phyloP scores from a whole-genome alignment of 2,113 vertebrate species.

The Steatornis caripensis region DNA sequence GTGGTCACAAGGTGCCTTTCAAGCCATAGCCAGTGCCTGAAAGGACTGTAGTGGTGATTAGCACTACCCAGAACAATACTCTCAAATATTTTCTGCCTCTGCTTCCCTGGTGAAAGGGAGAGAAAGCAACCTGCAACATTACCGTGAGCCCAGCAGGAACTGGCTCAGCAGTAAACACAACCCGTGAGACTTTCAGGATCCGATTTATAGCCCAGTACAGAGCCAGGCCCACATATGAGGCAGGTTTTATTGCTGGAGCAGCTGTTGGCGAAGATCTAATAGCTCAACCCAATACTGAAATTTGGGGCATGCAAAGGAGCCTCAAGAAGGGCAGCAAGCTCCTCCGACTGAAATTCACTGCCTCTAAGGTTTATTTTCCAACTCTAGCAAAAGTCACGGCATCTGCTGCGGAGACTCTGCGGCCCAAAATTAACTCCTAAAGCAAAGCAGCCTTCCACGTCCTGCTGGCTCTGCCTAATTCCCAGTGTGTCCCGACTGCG shows the following conservation, averaged over 20 bases:
- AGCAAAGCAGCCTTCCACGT: background rate
- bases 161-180: background rate
- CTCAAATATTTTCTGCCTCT: background rate
- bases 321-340: background rate
- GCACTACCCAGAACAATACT: background rate
- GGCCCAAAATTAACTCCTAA: background rate
- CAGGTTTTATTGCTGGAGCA: background rate
- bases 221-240: background rate
- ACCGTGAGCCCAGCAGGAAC: background rate
- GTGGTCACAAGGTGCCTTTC: background rate
- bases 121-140: background rate
- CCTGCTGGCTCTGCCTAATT: background rate
- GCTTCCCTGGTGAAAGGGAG: background rate
- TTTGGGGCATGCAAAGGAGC: background rate
- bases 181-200: background rate
- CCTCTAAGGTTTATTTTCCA: background rate
- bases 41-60: background rate
- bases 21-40: background rate
- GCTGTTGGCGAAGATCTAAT: background rate
- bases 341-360: background rate
- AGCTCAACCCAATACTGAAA: background rate
- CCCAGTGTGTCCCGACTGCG: accelerated
- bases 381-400: background rate
- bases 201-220: background rate
- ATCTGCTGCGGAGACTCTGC: background rate